These are phyloP conservation scores for Contarinia nasturtii DNA, from an alignment of 1,140 invertebrate species.

Conservation along the genomic window DNA sequence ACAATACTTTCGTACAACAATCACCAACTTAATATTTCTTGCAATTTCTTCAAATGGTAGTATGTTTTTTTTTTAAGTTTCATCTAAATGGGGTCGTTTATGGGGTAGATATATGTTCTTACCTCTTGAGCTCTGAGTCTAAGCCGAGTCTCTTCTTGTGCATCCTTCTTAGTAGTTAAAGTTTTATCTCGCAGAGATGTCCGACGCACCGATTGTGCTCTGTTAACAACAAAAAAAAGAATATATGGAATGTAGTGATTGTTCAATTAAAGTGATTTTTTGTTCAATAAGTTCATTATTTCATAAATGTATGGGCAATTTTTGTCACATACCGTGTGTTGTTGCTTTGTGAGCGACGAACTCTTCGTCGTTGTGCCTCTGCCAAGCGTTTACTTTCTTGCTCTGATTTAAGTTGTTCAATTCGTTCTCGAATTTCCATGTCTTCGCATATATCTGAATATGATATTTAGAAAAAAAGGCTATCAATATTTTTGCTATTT, in stretches of 20 bases:
- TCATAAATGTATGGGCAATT: neutral
- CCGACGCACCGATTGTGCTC: slow-evolving; percentile 74
- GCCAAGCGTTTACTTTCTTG: slow-evolving; percentile 60
- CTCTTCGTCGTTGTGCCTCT: slow-evolving; percentile 36
- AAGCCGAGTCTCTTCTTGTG: slow-evolving; percentile 71
- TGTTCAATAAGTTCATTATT: no score
- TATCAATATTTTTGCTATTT: no score
- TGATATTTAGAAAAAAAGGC: neutral
- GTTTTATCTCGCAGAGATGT: slow-evolving; percentile 90
- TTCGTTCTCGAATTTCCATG: slow-evolving; percentile 76
- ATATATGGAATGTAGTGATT: no score
- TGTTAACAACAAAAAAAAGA: slow-evolving; percentile 6
- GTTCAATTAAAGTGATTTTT: no score
- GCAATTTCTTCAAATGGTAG: no score
- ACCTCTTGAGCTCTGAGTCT: slow-evolving; percentile 44
- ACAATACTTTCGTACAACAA: no score
- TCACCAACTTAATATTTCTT: no score
- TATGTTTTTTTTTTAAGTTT: no score
- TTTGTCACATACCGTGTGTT: slow-evolving; percentile 29
- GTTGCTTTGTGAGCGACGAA: slow-evolving; percentile 39
- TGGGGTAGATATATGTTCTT: no score
- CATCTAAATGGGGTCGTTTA: no score
- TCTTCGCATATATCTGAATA: slow-evolving; percentile 83
- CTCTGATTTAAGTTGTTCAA: slow-evolving; percentile 72
- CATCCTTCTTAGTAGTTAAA: slow-evolving; percentile 86